These are phyloP conservation scores for Champsocephalus gunnari DNA, from an alignment of 2,797 vertebrate genomes.

Conservation along the genomic window DNA sequence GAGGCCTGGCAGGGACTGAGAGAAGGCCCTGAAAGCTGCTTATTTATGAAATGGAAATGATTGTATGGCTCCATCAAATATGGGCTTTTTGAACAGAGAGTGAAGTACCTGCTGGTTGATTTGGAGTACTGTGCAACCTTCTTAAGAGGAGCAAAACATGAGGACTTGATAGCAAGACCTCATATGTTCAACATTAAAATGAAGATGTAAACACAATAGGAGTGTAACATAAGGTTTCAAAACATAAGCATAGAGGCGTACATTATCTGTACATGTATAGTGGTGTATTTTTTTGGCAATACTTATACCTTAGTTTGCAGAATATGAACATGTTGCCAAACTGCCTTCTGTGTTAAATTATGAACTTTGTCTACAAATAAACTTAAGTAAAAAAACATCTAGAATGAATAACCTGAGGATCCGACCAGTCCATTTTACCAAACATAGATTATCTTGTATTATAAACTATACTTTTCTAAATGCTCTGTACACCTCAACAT, in stretches of 20 bases:
- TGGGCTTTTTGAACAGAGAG: neutral
- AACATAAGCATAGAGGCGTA: neutral
- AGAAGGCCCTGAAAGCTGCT: conserved; percentile 21
- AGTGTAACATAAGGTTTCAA: neutral
- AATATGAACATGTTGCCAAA: neutral
- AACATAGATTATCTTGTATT: neutral
- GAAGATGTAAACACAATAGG: neutral
- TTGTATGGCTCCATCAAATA: conserved; percentile 23
- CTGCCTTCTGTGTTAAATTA: neutral
- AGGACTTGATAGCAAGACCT: neutral
- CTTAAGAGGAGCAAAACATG: neutral
- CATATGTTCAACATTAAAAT: neutral
- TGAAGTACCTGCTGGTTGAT: conserved; percentile 22
- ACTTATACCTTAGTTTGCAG: neutral
- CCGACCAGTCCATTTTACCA: too few species aligned
- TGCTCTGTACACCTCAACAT: conserved; percentile 5
- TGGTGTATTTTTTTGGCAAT: neutral
- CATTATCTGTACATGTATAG: neutral
- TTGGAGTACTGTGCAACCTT: neutral
- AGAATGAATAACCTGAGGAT: neutral
- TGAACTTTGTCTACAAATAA: neutral
- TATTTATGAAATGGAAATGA: conserved; percentile 40
- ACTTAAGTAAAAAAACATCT: neutral
- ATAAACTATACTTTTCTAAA: conserved; percentile 4
- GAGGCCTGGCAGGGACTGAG: conserved; percentile 19